Evolutionary conservation across 2,888 invertebrate genomes (phyloP), one percentile per base, ranked within the genome.

Genomic region (Gasteruption jaculator): DNA sequence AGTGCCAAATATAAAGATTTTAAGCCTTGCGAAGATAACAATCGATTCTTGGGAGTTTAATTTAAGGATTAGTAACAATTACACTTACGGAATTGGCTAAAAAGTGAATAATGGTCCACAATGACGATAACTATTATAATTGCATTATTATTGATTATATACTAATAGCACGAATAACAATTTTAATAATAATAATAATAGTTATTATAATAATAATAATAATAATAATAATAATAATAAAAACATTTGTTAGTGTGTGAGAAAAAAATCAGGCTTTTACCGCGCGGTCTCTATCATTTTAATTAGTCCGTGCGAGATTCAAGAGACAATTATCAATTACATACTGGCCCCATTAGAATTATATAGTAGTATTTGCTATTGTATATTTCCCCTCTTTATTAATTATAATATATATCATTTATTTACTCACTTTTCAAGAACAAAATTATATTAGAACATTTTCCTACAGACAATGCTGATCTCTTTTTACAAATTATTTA

Each of bases 251-350:
- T n/a, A n/a, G n/a, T n/a, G n/a, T n/a, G n/a, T n/a, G n/a, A n/a
- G n/a, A n/a, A n/a, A n/a, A n/a, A n/a, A n/a, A n/a, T n/a, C n/a
- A n/a, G n/a, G n/a, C n/a, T n/a, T n/a, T n/a, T n/a, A n/a, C 63
- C 58, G 57, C 58, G 56, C 54, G 54, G 58, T 63, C 55, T 60
- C n/a, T n/a, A n/a, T n/a, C n/a, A n/a, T n/a, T n/a, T n/a, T n/a
- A n/a, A 61, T 63, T 63, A 65, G 64, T 68, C 65, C 63, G 63
- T 65, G 65, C 65, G 65, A 68, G 68, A 68, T 68, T 67, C 63
- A 59, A 68, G 69, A 62, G 63, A 69, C 60, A 68, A 68, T 70
- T 69, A n/a, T n/a, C n/a, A n/a, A n/a, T n/a, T n/a, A n/a, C n/a
- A n/a, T n/a, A 69, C 69, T 70, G 70, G 69, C 69, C 70, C 68